These are phyloP conservation scores for Suricata suricatta DNA, from an alignment of 2,113 vertebrate species.

Conservation along the genomic window DNA sequence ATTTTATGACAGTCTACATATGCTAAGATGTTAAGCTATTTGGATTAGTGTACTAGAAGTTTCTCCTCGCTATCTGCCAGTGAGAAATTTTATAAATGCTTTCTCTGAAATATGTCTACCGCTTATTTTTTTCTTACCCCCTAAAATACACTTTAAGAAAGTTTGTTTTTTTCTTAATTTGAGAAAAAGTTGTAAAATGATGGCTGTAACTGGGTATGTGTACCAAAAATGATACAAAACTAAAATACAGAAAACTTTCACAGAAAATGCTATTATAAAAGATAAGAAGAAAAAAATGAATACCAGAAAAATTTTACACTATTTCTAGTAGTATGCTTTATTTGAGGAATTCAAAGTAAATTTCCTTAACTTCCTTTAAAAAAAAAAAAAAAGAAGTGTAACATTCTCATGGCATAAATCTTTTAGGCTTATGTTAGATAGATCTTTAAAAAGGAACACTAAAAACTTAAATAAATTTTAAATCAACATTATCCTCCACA, in stretches of 20 bases:
- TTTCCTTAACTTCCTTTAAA: neutral
- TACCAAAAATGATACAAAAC: neutral
- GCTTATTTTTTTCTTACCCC: conserved; percentile 17
- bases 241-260: neutral
- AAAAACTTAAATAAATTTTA: conserved; percentile 68
- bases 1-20: conserved; percentile 69
- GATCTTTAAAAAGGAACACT: conserved; percentile 48
- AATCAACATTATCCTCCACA: conserved; percentile 45
- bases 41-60: conserved; percentile 58
- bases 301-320: neutral
- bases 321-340: neutral
- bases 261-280: conserved; percentile 1
- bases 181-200: conserved; percentile 49
- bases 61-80: conserved; percentile 50
- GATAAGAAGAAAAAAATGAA: neutral
- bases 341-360: conserved; percentile 45
- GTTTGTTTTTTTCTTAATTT: conserved; percentile 1
- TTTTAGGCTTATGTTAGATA: conserved; percentile 31
- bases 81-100: conserved; percentile 55
- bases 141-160: conserved; percentile 53
- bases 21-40: conserved; percentile 65
- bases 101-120: conserved; percentile 43
- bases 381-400: neutral
- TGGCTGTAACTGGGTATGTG: neutral
- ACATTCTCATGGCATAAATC: neutral